Base-by-base conservation (phyloP, 2,113 vertebrate genomes). In the Hippoglossus stenolepis region DNA sequence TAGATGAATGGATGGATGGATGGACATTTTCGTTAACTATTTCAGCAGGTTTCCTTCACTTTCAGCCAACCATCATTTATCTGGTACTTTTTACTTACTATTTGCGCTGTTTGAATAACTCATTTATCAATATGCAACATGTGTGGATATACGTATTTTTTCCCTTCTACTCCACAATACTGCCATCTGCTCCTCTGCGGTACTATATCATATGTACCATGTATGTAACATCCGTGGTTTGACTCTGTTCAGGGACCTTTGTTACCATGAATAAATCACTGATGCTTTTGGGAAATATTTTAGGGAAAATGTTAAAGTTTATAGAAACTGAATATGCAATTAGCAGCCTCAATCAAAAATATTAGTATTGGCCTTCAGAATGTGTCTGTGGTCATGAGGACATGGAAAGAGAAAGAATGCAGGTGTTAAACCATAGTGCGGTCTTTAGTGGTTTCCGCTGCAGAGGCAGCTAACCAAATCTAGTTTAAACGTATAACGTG, bases 361-460 rank as follows among this genome's bases (percentile, higher is more conserved):
- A 51, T 38, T 77, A 47, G 0, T 67, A 7, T 65, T 64, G 43
- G 38, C 45, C 35, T 26, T 21, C 56, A 0, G 10, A 23, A 28
- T 4, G 8, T 2, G 3, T 21, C 60, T 43, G 18, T 59, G 14
- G 54, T 63, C 23, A 38, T 38, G 10, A 28, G 13, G 35, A 65
- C 14, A n/a, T 45, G 47, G 69, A 70, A 54, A 82, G 51, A 21
- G 17, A 68, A 65, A 53, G 7, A 57, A 53, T 72, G 53, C 57
- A 87, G 75, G 80, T 84, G 70, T 69, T 72, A 49, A 60, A 45
- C 49, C 58, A 60, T 11, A 12, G 68, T 5, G n/a, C 3, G 1
- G 51, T 62, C 40, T 80, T 78, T 63, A 62, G 51, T 47, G 66
- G 64, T 78, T 79, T 78, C 53, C 45, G 12, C 24, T 45, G 71